Conservation (phyloP, 2,113 vertebrate genomes). For the Prochilodus magdalenae region DNA sequence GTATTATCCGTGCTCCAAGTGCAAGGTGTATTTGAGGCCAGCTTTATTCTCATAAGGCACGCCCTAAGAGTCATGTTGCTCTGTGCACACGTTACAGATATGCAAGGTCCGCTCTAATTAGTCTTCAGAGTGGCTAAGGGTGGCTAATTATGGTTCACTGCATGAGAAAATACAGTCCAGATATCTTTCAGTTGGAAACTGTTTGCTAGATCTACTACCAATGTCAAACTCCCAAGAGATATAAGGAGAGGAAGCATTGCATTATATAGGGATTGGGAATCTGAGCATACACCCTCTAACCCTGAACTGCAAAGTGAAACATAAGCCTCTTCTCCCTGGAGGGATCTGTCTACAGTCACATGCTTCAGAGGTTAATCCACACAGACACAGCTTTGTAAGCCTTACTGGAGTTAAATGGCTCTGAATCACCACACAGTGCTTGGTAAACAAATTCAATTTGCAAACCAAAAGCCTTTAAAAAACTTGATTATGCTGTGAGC, state of each 20-base stretch:
- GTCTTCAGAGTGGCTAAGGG: not conserved
- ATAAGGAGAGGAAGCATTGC: not conserved
- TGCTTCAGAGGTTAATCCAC: conserved; percentile 29
- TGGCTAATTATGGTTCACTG: not conserved
- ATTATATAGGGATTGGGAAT: not conserved
- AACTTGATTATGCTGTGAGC: not conserved
- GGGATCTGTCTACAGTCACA: conserved; percentile 4
- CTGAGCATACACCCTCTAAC: not conserved
- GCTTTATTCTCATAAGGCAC: not conserved
- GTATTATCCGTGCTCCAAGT: not conserved
- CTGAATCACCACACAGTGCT: not conserved
- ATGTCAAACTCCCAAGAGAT: not conserved
- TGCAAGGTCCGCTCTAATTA: not conserved
- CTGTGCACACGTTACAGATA: not conserved
- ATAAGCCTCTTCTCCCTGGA: conserved; percentile 6
- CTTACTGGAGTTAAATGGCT: conserved; percentile 14
- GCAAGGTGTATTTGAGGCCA: not conserved
- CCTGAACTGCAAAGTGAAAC: not conserved
- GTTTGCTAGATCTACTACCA: not conserved
- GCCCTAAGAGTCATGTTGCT: not conserved
- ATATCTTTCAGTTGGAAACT: not conserved
- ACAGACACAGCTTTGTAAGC: conserved; percentile 39
- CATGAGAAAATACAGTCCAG: not conserved
- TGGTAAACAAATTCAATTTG: not conserved
- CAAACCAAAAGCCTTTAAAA: not conserved